A percentile compares a stretch with the other conserved stretches of the same genome.
Evolutionary conservation across 2,888 invertebrate genomes (phyloP).

Genomic region (Nephrotoma appendiculata): DNA sequence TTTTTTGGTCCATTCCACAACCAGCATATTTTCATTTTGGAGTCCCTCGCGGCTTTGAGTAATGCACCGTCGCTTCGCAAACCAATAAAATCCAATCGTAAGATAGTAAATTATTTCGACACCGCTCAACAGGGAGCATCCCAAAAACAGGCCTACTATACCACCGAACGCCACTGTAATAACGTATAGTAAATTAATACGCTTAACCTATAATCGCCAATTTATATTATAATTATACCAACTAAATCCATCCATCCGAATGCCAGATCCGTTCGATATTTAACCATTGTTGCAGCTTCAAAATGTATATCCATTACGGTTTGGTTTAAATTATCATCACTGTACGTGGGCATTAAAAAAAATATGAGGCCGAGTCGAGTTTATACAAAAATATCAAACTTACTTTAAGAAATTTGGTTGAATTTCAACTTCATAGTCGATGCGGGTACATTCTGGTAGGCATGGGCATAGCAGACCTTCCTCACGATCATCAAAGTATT

Average conservation of each 20-base stretch:
- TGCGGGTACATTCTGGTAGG: constrained; percentile 21
- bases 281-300: neutral
- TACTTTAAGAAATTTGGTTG: constrained; percentile 8
- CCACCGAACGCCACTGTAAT: neutral
- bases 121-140: neutral
- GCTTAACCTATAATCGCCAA: neutral
- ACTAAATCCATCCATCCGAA: neutral
- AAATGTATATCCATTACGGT: neutral
- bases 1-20: neutral
- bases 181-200: neutral
- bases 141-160: neutral
- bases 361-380: too few species aligned
- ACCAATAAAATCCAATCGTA: neutral
- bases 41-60: neutral
- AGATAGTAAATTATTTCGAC: neutral
- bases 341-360: neutral
- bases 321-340: neutral
- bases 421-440: constrained; percentile 16
- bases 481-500: constrained; percentile 20
- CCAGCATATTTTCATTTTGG: neutral
- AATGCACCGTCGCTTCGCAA: neutral
- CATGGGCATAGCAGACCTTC: constrained; percentile 27
- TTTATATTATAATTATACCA: neutral
- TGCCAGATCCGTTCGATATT: neutral
- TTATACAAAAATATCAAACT: neutral